Base-by-base conservation (phyloP, 2,888 invertebrate genomes). In the Parapristionchus giblindavisi region DNA sequence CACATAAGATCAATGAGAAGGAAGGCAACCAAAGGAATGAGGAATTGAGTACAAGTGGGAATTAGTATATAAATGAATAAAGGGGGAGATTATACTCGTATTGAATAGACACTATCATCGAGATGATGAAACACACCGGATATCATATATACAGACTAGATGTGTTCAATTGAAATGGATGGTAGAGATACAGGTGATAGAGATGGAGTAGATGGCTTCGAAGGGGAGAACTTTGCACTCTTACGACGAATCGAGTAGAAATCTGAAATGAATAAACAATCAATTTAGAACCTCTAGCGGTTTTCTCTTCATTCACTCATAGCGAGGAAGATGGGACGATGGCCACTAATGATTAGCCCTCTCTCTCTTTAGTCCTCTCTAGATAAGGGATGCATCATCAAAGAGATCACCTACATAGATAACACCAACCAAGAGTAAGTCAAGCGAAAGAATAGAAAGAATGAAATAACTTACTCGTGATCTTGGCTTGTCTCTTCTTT, bases 401-500 rank as follows among this genome's bases (percentile, higher is more conserved):
- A 34, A 17, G 29, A 27, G 58, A 58, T 58, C 58, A 58, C 58
- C 58, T 58, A 58, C 29, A 32, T 58, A 58, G 58, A 58, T 58
- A 58, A 17, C 43, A 43, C 43, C 24, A 54, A n/a, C n/a, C 6
- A n/a, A 5, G 54, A 48, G 48, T 14, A 24, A 61, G 1, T 4
- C 5, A 38, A 48, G 66, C 11, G 11, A 48, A 4, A 34, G n/a
- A 24, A 27, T 29, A 34, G 70, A 54, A 70, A 32, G 24, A 24
- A 36, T n/a, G 36, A 27, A 38, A n/a, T 11, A 34, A 70, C 70
- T 70, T 56, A 70, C 70, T 52, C 1, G 70, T 70, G 24, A 70
- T 70, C 56, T 70, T 70, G n/a, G 70, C n/a, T 38, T 70, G 70
- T 36, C 56, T 11, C 54, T 70, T 70, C 70, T 70, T 70, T 34